A percentile compares a stretch with the other conserved stretches of the same genome.
phyloP scores from a whole-genome alignment of 2,113 vertebrate genomes.

The Monopterus albus region DNA sequence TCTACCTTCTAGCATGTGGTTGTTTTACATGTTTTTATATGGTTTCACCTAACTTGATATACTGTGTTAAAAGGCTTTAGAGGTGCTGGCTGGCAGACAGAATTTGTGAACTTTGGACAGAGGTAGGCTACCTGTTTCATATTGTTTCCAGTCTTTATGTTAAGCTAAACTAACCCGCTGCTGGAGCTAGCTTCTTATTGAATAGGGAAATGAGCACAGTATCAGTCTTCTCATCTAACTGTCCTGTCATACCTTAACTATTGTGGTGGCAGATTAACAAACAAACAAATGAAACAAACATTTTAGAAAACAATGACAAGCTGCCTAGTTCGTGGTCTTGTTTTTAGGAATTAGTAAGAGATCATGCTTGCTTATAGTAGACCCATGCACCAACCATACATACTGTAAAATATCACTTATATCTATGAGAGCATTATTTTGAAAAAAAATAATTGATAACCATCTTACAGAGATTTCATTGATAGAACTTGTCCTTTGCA shows the following conservation, averaged over 20 bases:
- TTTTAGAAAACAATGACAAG: no score
- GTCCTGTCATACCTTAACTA: neutral
- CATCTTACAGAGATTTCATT: neutral
- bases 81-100: no score
- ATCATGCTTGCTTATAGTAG: neutral
- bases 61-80: no score
- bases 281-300: neutral
- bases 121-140: neutral
- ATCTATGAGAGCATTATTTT: neutral
- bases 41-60: no score
- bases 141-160: neutral
- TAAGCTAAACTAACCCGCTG: neutral
- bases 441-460: constrained; percentile 10
- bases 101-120: no score
- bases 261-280: neutral
- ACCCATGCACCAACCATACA: neutral
- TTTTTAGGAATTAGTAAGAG: neutral
- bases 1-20: no score
- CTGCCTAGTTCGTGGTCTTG: no score
- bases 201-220: no score
- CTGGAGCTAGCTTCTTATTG: no score
- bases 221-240: no score
- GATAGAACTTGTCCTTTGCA: neutral
- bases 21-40: no score
- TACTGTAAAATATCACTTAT: neutral